Percentiles rank a stretch among this genome's conserved stretches.
These are phyloP conservation scores for Morone chrysops DNA, from an alignment of 2,113 vertebrate species.

Conservation along the genomic window DNA sequence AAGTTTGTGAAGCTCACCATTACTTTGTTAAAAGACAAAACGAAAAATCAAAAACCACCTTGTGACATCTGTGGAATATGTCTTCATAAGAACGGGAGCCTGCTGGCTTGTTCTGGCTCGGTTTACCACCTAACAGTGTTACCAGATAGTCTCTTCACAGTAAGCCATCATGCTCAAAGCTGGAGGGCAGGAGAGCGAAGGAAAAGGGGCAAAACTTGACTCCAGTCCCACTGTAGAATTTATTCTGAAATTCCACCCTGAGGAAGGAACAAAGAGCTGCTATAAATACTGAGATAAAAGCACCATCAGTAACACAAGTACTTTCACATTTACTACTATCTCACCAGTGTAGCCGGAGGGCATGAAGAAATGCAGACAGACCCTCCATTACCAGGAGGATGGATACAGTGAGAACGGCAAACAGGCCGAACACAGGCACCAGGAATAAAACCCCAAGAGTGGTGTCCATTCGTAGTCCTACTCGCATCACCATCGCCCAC, in stretches of 20 bases:
- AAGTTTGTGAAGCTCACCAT: not conserved
- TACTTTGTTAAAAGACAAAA: slow-evolving; percentile 22
- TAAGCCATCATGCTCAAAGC: slow-evolving; percentile 85
- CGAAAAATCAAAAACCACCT: slow-evolving; percentile 35
- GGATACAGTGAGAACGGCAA: slow-evolving; percentile 90
- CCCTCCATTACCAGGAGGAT: slow-evolving; percentile 98
- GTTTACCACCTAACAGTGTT: slow-evolving; percentile 35
- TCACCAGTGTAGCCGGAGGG: slow-evolving; percentile 96
- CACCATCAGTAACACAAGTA: not conserved
- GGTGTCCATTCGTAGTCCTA: slow-evolving; percentile 89
- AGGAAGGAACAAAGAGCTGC: slow-evolving; percentile 25
- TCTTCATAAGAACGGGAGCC: slow-evolving; percentile 15
- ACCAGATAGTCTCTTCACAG: slow-evolving; percentile 75
- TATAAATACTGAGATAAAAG: not conserved
- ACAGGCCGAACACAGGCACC: slow-evolving; percentile 88
- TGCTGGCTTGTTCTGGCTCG: slow-evolving; percentile 43
- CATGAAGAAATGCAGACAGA: slow-evolving; percentile 98
- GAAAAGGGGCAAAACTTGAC: slow-evolving; percentile 95
- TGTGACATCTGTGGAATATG: not conserved
- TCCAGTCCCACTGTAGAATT: slow-evolving; percentile 94
- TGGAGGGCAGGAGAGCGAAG: slow-evolving; percentile 90
- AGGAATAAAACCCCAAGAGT: slow-evolving; percentile 87
- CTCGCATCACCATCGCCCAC: slow-evolving; percentile 94
- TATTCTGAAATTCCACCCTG: slow-evolving; percentile 99
- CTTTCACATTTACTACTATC: slow-evolving; percentile 29